A percentile compares a stretch with the other conserved stretches of the same genome.
Conservation (phyloP, 2,888 invertebrate genomes). For the Chromoteleia sp. region DNA sequence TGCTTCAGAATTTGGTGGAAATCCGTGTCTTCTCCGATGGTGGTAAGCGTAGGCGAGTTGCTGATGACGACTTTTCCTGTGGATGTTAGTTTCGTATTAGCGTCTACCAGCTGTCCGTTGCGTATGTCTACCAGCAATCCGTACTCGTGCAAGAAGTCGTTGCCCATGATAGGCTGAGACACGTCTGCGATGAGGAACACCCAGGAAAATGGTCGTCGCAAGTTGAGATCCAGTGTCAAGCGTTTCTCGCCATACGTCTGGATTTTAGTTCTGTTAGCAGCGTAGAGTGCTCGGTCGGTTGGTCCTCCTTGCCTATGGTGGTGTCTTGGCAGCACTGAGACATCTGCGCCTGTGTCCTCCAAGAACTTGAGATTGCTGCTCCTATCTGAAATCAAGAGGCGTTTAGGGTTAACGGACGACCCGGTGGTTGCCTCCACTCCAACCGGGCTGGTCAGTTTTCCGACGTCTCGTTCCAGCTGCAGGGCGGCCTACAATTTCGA, state of each 20-base stretch:
- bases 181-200: constrained; percentile 5
- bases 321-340: constrained; percentile 9
- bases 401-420: no score
- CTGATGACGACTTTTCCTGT: neutral
- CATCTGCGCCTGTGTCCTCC: constrained; percentile 30
- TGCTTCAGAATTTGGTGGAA: neutral
- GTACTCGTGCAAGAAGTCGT: constrained; percentile 74
- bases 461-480: no score
- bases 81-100: neutral
- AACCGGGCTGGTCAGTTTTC: no score
- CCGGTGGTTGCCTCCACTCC: no score
- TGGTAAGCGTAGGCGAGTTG: neutral
- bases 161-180: constrained; percentile 78
- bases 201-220: constrained; percentile 12
- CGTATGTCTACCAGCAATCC: constrained; percentile 18
- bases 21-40: neutral
- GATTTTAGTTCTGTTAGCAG: constrained; percentile 78
- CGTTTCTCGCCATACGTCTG: constrained; percentile 75
- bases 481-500: no score
- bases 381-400: no score
- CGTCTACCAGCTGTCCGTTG: constrained; percentile 68
- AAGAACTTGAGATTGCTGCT: no score
- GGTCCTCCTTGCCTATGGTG: neutral
- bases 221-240: constrained; percentile 67
- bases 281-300: constrained; percentile 72